Base-by-base conservation (phyloP, 2,888 invertebrate species). In the Meandrusa payeni region DNA sequence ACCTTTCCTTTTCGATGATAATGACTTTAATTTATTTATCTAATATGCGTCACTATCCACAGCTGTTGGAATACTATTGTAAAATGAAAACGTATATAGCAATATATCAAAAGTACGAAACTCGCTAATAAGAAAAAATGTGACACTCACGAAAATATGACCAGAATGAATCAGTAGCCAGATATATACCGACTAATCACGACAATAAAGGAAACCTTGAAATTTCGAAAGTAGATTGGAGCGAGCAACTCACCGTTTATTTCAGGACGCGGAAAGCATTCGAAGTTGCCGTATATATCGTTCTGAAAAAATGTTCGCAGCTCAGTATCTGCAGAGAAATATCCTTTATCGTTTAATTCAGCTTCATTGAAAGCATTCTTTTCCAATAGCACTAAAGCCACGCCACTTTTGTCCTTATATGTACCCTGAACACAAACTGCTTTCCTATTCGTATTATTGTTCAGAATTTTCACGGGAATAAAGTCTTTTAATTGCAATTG, bases 241-340 rank as follows among this genome's bases (percentile, higher is more conserved):
- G 13, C 38, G 40, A 32, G 26, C 39, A 37, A 59, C 88, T 87
- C 74, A 95, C 95, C 91, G 66, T 93, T 93, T 12, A 91, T 68
- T 17, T 89, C 76, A 11, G 85, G 60, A 3, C 77, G 80, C 0
- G 93, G 93, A 56, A 89, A 91, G 76, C 93, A 94, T 63, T 92
- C 91, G 69, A 93, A 96, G 66, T 93, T 93, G 6, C 94, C 94
- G 71, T 96, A 97, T 67, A 96, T 93, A 72, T 96, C 95, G 81
- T 97, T 97, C 17, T 92, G 89, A 65, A 94, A 94, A 43, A 90
- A 88, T 50, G 92, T 91, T 19, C 89, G 82, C 1, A 94, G 75
- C 45, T 78, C 73, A 11, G 91, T 90, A 1, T 91, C 89, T 5
- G 77, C 74, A 19, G 90, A 90, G 58, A 95, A 93, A 64, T 91